Evolutionary conservation across 2,888 invertebrate genomes (phyloP).

Genomic region (Elgonia sp.): DNA sequence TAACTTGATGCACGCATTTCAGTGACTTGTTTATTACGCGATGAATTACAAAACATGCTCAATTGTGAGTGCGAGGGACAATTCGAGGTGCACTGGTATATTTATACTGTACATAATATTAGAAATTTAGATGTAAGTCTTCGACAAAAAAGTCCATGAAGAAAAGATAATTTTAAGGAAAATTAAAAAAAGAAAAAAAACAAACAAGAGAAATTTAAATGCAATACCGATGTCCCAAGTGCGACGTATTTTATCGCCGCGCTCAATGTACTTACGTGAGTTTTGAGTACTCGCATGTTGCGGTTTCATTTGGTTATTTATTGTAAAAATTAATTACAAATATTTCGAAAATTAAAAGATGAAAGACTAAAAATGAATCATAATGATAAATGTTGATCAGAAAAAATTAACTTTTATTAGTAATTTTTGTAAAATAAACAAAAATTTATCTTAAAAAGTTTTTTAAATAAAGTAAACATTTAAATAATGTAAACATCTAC

Average conservation of each 20-base stretch:
- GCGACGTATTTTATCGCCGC: conserved; percentile 70
- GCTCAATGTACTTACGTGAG: conserved; percentile 77
- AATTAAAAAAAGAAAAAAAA: conserved; percentile 25
- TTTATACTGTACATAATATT: conserved; percentile 78
- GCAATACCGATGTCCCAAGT: conserved; percentile 48
- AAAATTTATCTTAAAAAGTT: no score
- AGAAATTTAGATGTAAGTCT: conserved; percentile 60
- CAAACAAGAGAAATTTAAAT: conserved; percentile 17
- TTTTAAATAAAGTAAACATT: no score
- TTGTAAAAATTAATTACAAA: conserved; percentile 34
- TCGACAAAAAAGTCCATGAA: conserved; percentile 57
- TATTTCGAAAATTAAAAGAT: conserved; percentile 11
- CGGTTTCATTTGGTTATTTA: conserved; percentile 52
- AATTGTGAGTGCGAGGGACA: conserved; percentile 73
- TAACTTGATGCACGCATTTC: conserved; percentile 61
- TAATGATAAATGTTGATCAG: conserved; percentile 2
- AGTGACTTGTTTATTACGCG: conserved; percentile 41
- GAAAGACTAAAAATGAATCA: conserved; percentile 44
- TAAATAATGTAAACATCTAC: no score
- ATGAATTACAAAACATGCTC: conserved; percentile 72
- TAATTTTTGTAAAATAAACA: no score
- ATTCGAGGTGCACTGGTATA: conserved; percentile 76
- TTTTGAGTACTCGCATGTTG: conserved; percentile 48
- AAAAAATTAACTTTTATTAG: no score
- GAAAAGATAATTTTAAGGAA: conserved; percentile 31